Conservation (phyloP, 2,113 vertebrate species). For the Dipodomys spectabilis region DNA sequence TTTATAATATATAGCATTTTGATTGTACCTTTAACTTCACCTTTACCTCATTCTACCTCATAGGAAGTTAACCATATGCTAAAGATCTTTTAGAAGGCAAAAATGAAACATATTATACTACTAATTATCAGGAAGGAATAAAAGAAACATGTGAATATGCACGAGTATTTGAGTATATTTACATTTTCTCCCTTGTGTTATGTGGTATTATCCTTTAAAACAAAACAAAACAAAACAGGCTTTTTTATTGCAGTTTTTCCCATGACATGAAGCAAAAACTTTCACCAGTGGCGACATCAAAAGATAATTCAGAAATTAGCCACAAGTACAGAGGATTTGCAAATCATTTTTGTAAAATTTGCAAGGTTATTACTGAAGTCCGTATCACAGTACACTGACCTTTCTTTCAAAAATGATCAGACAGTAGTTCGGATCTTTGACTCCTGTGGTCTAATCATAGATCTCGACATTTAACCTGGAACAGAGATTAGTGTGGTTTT, state of each 20-base stretch:
- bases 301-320: constrained; percentile 38
- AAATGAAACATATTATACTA: background rate
- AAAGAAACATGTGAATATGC: background rate
- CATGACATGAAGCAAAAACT: background rate
- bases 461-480: constrained; percentile 57
- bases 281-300: background rate
- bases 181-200: constrained; percentile 10
- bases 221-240: too few relatives aligned
- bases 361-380: constrained; percentile 30
- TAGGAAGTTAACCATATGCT: constrained; percentile 1
- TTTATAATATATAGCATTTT: background rate
- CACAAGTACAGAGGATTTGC: constrained; percentile 29
- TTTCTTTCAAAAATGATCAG: constrained; percentile 59
- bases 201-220: background rate
- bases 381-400: constrained; percentile 53
- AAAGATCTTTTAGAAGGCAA: background rate
- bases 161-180: background rate
- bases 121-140: background rate
- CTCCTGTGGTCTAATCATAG: constrained; percentile 55
- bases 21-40: background rate
- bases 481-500: constrained; percentile 48
- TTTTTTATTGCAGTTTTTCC: background rate
- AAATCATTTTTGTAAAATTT: constrained; percentile 59
- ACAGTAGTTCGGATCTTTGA: constrained; percentile 65
- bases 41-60: constrained; percentile 3